phyloP scores from a whole-genome alignment of 2,888 invertebrate genomes.

The Acleris emargana region DNA sequence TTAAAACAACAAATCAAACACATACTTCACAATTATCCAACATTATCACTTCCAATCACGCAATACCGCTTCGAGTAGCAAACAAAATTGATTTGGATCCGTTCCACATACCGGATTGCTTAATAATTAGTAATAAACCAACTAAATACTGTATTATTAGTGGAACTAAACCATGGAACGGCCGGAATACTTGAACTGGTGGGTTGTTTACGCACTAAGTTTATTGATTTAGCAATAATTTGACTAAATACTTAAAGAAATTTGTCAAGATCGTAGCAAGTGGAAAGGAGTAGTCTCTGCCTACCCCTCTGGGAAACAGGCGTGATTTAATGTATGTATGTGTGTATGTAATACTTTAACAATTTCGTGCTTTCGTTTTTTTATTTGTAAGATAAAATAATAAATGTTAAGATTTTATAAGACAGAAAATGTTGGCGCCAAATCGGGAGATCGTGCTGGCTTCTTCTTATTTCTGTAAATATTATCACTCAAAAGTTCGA shows the following conservation, averaged over 20 bases:
- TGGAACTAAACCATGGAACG: constrained; percentile 30
- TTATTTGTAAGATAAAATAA: no score
- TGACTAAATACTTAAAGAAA: background rate
- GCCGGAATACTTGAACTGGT: constrained; percentile 2
- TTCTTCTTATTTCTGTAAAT: no score
- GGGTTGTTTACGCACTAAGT: constrained; percentile 14
- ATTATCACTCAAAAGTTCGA: no score
- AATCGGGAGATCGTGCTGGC: no score
- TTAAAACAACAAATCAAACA: background rate
- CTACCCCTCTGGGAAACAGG: no score
- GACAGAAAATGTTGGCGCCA: no score
- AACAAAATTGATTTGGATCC: constrained; percentile 10
- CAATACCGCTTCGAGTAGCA: background rate
- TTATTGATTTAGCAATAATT: background rate
- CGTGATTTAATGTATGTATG: no score
- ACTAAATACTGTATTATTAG: constrained; percentile 8
- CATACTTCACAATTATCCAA: background rate
- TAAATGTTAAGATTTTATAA: no score
- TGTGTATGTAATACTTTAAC: no score
- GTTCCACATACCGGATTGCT: constrained; percentile 2
- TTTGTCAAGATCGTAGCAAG: no score
- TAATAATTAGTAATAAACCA: constrained; percentile 14
- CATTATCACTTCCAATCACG: background rate
- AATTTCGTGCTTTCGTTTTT: no score
- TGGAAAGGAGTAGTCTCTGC: no score